These are phyloP conservation scores for Orchesella cincta DNA, from an alignment of 1,140 invertebrate genomes.

Conservation along the genomic window DNA sequence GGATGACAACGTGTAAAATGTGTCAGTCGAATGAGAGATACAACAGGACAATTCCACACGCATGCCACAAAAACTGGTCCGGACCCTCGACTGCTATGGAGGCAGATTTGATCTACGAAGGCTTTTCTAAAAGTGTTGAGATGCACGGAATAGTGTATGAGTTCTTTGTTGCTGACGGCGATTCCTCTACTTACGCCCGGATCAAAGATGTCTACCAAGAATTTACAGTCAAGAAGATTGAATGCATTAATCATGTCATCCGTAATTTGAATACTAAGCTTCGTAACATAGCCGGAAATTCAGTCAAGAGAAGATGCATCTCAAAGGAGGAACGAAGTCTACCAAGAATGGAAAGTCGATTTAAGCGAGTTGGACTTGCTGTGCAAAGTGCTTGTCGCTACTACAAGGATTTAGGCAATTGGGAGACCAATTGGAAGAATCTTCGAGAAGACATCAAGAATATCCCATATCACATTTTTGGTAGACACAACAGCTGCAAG, in stretches of 20 bases:
- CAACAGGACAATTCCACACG: background rate
- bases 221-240: background rate
- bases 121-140: constrained; percentile 22
- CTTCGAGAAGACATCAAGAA: constrained; percentile 25
- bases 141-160: constrained; percentile 28
- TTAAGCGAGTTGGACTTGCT: background rate
- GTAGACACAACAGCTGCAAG: constrained; percentile 1
- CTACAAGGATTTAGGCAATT: constrained; percentile 50
- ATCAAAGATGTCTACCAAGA: constrained; percentile 10
- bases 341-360: background rate
- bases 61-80: constrained; percentile 35
- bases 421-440: background rate
- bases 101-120: constrained; percentile 28
- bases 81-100: constrained; percentile 35
- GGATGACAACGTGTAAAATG: constrained; percentile 32
- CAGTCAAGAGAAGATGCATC: background rate
- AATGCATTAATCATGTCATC: background rate
- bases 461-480: constrained; percentile 34
- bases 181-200: constrained; percentile 10
- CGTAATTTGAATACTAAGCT: background rate
- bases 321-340: background rate
- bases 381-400: constrained; percentile 12
- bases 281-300: background rate
- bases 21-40: background rate
- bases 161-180: constrained; percentile 30